Conservation (phyloP, 2,113 vertebrate species). For the Anarhynchus alexandrinus region DNA sequence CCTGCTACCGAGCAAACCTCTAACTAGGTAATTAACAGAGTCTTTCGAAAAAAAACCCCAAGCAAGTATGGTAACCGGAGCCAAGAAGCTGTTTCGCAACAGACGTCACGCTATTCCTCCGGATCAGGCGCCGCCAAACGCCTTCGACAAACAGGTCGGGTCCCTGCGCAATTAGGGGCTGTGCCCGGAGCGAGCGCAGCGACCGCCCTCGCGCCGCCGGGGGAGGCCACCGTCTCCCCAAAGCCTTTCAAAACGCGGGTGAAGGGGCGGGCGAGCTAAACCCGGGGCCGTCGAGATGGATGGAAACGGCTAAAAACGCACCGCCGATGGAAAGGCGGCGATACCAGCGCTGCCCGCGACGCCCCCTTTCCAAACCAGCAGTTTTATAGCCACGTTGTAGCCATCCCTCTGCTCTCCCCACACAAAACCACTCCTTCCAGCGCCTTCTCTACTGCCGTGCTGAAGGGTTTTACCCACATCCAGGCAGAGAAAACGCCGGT, state of each 20-base stretch:
- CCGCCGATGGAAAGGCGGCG: not conserved
- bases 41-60: constrained; percentile 5
- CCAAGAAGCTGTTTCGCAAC: constrained; percentile 15
- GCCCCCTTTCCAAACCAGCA: not conserved
- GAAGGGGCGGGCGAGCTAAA: not conserved
- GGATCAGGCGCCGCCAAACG: not conserved
- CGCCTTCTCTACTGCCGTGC: accelerated
- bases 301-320: not conserved
- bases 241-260: not conserved
- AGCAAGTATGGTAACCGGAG: not conserved
- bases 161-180: not conserved
- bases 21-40: constrained; percentile 27
- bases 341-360: accelerated
- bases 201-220: not conserved
- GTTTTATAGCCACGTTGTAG: accelerated
- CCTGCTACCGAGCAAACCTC: constrained; percentile 3
- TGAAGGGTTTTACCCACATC: not conserved
- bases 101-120: not conserved
- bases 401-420: not conserved
- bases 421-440: not conserved
- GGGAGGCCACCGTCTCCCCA: not conserved
- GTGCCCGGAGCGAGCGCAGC: not conserved
- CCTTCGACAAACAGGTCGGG: not conserved
- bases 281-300: accelerated
- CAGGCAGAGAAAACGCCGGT: not conserved